These are phyloP conservation scores for Heliconius cydno DNA, from an alignment of 2,888 invertebrate species.

Conservation along the genomic window DNA sequence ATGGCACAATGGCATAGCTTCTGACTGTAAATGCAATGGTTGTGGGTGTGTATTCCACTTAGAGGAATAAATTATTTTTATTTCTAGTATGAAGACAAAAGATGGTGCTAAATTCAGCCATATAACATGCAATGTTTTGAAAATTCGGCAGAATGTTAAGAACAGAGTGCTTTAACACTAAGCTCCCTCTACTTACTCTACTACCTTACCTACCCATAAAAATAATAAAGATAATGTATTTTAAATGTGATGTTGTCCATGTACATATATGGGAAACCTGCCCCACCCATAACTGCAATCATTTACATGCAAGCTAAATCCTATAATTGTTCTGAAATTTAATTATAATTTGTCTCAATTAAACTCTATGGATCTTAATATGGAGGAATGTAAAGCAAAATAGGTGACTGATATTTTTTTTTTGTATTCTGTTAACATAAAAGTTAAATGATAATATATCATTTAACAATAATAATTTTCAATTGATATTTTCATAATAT, in stretches of 20 bases:
- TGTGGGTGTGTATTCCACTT: not conserved
- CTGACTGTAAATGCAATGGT: not conserved
- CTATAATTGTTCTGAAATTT: not conserved
- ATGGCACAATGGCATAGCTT: not conserved
- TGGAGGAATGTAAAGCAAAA: not conserved
- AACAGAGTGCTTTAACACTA: not conserved
- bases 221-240: not conserved
- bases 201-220: no score
- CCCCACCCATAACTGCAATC: slow-evolving; percentile 13
- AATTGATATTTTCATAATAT: no score
- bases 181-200: no score
- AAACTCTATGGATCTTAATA: not conserved
- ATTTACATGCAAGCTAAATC: not conserved
- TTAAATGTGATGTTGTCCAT: not conserved
- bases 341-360: not conserved
- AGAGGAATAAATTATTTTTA: not conserved
- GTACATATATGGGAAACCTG: not conserved
- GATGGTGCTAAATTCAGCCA: not conserved
- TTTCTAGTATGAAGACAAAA: not conserved
- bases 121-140: not conserved
- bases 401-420: not conserved
- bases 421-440: not conserved
- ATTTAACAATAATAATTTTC: no score
- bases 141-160: not conserved
- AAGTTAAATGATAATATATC: no score